Conservation (phyloP, 2,888 invertebrate species). For the Drosophila cognata region DNA sequence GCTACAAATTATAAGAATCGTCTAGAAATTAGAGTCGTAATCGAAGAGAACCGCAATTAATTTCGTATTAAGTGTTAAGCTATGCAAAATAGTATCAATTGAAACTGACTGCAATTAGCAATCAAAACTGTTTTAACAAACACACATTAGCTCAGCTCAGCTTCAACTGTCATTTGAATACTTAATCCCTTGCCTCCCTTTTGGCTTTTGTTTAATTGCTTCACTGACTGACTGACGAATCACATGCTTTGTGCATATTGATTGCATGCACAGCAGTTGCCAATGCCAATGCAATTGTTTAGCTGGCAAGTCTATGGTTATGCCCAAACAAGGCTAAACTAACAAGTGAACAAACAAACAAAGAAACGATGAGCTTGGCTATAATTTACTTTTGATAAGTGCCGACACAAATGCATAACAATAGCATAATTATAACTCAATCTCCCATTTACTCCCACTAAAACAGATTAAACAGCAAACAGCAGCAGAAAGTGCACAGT, state of each 20-base stretch:
- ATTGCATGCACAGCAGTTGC: slow-evolving; percentile 19
- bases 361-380: slow-evolving; percentile 20
- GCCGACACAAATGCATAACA: slow-evolving; percentile 59
- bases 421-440: slow-evolving; percentile 56
- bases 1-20: background rate
- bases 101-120: background rate
- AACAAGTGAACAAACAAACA: background rate
- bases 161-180: background rate
- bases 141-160: background rate
- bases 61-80: background rate
- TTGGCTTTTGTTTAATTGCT: slow-evolving; percentile 5
- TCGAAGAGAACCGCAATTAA: background rate
- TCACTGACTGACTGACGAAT: slow-evolving; percentile 38
- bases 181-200: background rate
- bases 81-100: background rate
- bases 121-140: background rate
- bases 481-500: slow-evolving; percentile 35
- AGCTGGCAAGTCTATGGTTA: background rate
- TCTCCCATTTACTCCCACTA: slow-evolving; percentile 35
- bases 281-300: slow-evolving; percentile 49
- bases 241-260: slow-evolving; percentile 28
- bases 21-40: background rate
- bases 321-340: slow-evolving; percentile 32
- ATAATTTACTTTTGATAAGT: slow-evolving; percentile 41
- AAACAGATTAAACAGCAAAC: slow-evolving; percentile 64